phyloP scores from a whole-genome alignment of 2,797 vertebrate genomes.

The Columba guinea region DNA sequence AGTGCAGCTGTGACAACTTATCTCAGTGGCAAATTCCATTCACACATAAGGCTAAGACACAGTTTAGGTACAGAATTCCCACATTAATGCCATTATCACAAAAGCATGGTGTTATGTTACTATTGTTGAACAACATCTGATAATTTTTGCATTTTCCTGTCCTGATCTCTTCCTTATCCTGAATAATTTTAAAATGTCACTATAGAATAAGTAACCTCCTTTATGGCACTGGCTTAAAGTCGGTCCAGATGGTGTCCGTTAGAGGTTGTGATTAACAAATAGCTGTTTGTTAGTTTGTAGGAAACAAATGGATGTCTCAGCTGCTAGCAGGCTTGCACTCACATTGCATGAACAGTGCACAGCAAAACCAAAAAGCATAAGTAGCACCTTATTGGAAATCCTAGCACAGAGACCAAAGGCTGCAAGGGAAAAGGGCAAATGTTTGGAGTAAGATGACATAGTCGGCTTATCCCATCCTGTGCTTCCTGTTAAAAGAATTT shows the following conservation, averaged over 20 bases:
- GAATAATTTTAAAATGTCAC: neutral
- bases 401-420: neutral
- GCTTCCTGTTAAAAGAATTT: neutral
- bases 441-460: neutral
- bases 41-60: neutral
- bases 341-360: neutral
- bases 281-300: neutral
- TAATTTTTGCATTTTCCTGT: neutral
- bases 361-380: neutral
- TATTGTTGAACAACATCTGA: neutral
- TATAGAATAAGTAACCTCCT: neutral
- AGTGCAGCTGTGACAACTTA: slow-evolving; percentile 5
- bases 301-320: neutral
- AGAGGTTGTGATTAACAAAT: neutral
- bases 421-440: neutral
- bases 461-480: neutral
- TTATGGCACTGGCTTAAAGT: neutral
- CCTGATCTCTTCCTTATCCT: neutral
- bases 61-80: neutral
- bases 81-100: neutral
- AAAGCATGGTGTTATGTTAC: neutral
- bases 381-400: neutral
- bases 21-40: neutral
- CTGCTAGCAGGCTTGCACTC: neutral
- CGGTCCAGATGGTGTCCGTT: neutral